A percentile compares a stretch with the other conserved stretches of the same genome.
These are phyloP conservation scores for Rhinoraja longicauda DNA, from an alignment of 2,797 vertebrate species.

Conservation along the genomic window DNA sequence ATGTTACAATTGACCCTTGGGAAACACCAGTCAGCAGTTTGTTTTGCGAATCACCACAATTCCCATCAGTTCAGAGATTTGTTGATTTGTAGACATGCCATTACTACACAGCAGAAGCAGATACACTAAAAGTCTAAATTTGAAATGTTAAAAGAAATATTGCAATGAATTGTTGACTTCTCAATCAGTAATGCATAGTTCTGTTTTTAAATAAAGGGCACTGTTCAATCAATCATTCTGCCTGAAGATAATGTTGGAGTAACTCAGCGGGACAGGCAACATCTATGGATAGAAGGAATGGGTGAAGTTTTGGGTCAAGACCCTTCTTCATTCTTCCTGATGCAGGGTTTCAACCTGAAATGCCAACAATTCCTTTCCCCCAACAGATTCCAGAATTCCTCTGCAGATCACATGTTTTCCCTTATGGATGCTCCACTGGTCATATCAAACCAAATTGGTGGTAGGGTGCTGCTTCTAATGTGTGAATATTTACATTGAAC, in stretches of 20 bases:
- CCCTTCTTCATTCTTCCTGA: too few relatives aligned
- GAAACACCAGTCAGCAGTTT: neutral
- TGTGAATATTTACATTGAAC: neutral
- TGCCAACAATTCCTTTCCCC: too few relatives aligned
- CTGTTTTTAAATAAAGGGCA: neutral
- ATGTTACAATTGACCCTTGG: neutral
- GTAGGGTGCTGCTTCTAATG: neutral
- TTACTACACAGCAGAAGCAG: neutral
- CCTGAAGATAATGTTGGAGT: too few relatives aligned
- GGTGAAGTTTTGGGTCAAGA: too few relatives aligned
- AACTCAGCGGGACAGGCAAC: too few relatives aligned
- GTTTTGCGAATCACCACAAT: neutral
- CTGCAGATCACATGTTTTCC: neutral
- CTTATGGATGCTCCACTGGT: neutral
- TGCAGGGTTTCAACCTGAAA: too few relatives aligned
- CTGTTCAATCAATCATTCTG: too few relatives aligned
- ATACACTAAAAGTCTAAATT: neutral
- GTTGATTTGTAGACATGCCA: too few relatives aligned
- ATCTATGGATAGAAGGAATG: too few relatives aligned
- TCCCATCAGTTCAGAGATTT: too few relatives aligned
- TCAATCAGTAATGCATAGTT: neutral
- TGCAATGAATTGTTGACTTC: neutral
- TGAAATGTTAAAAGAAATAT: neutral
- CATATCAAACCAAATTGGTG: neutral
- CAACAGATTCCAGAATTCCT: too few relatives aligned